Conservation (phyloP, 2,113 vertebrate genomes). For the Ursus arctos region DNA sequence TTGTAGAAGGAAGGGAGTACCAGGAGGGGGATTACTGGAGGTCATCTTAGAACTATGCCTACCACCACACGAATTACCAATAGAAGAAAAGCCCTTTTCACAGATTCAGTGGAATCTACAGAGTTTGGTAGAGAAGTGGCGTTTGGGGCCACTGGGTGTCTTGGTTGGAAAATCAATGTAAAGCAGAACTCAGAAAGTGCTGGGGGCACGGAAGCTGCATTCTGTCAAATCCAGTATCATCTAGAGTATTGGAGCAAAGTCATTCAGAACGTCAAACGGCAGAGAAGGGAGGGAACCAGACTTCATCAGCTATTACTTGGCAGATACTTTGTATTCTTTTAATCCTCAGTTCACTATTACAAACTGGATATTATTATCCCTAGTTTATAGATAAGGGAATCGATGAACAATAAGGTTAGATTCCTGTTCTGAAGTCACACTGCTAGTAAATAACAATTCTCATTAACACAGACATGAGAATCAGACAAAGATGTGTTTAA, state of each 20-base stretch:
- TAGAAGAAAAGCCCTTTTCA: neutral
- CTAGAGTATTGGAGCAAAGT: neutral
- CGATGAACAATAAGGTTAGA: neutral
- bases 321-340: neutral
- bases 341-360: neutral
- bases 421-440: neutral
- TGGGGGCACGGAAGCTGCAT: neutral
- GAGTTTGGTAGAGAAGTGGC: neutral
- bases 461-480: neutral
- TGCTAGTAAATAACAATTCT: neutral
- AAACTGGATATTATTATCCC: neutral
- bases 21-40: neutral
- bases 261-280: neutral
- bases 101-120: neutral
- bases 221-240: neutral
- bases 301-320: neutral
- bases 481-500: neutral
- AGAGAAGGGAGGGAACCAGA: neutral
- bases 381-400: constrained; percentile 7
- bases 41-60: neutral
- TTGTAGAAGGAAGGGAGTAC: neutral
- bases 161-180: neutral
- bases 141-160: neutral
- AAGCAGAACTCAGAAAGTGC: neutral
- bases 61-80: neutral